phyloP scores from a whole-genome alignment of 2,797 vertebrate genomes.

The Girardinus metallicus region DNA sequence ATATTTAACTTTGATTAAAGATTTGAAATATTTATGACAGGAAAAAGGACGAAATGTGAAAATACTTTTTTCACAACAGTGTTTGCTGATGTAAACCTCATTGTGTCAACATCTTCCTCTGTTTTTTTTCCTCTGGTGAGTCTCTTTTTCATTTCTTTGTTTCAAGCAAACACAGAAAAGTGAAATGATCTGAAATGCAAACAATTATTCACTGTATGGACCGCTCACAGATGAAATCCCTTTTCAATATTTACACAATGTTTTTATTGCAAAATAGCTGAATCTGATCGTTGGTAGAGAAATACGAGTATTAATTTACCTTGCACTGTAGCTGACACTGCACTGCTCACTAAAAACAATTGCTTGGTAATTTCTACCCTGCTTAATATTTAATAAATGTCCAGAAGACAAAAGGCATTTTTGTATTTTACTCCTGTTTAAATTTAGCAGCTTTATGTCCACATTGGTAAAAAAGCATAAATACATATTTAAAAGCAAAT shows the following conservation, averaged over 20 bases:
- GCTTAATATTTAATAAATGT: slow-evolving; percentile 44
- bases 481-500: slow-evolving; percentile 16
- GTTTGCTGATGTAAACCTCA: slow-evolving; percentile 9
- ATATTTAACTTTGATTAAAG: not conserved
- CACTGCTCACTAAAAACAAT: slow-evolving; percentile 50
- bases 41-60: not conserved
- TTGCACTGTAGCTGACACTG: slow-evolving; percentile 20
- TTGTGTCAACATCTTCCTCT: not conserved
- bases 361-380: slow-evolving; percentile 52
- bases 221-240: not conserved
- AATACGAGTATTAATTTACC: slow-evolving; percentile 35
- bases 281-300: slow-evolving; percentile 22
- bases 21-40: not conserved
- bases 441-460: slow-evolving; percentile 26
- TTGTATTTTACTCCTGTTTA: slow-evolving; percentile 9
- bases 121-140: not conserved
- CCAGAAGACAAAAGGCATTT: slow-evolving; percentile 44
- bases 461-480: slow-evolving; percentile 18
- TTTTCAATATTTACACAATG: not conserved
- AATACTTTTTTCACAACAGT: not conserved
- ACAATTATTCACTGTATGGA: slow-evolving; percentile 9
- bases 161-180: slow-evolving; percentile 13
- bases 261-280: slow-evolving; percentile 18
- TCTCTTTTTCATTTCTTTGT: slow-evolving; percentile 8
- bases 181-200: slow-evolving; percentile 14